Evolutionary conservation across 2,888 invertebrate species (phyloP), one percentile per base, ranked within the genome.

Genomic region (Acleris holmiana): DNA sequence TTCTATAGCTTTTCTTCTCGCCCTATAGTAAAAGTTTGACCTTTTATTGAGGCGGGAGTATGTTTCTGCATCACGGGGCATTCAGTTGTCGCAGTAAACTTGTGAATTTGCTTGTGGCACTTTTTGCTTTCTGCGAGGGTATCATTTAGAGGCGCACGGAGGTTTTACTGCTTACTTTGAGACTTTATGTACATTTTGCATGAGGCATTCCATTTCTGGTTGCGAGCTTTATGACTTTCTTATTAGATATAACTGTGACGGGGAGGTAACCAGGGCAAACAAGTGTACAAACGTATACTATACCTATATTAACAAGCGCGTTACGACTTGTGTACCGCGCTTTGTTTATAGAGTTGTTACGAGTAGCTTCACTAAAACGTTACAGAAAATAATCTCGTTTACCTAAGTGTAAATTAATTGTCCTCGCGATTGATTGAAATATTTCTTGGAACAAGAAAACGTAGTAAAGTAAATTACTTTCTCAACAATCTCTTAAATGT

Each of bases 21-120:
- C 71, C 66, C 74, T 80, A 84, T 83, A 80, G 77, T 74, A 65
- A 70, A 86, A 88, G 83, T 89, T 88, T 83, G 84, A 82, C 82
- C 83, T 83, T 85, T 84, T 83, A 80, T 84, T 82, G 72, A 73
- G 67, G 72, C 72, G 74, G 75, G 74, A 80, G 80, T 76, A 76
- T 73, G 72, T 74, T 75, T 73, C 72, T 54, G 29, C 49, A 65
- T 59, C 49, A 60, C 68, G 68, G 74, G 69, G 75, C 79, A 76
- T 80, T 78, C 71, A 75, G 67, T 72, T 67, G 68, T 69, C 68
- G 73, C 68, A 75, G 69, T 78, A 74, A 80, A 80, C 75, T 82
- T 78, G 73, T 72, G 77, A 76, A 82, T 82, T 81, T 79, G 77
- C 73, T 80, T 78, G 73, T 69, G 71, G 67, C 67, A 71, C 68